phyloP scores from a whole-genome alignment of 2,113 vertebrate species.

The Melanerpes formicivorus region DNA sequence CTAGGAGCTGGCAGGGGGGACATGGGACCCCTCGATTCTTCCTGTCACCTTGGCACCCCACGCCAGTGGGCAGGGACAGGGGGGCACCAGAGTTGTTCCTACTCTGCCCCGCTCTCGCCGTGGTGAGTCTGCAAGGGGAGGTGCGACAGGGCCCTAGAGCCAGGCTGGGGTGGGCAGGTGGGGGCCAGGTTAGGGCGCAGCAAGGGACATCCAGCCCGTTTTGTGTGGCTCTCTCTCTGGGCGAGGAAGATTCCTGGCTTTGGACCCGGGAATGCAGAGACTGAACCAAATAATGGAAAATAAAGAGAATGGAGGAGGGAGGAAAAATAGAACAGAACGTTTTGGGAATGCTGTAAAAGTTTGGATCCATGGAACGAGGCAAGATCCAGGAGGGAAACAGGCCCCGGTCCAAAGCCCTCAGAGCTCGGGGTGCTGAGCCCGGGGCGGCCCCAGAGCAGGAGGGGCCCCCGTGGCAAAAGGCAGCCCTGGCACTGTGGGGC shows the following conservation, averaged over 20 bases:
- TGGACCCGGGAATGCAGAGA: slow-evolving; percentile 22
- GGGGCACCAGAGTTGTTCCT: fast-evolving
- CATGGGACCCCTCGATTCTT: fast-evolving
- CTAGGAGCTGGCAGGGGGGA: not conserved
- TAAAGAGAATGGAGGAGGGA: slow-evolving; percentile 32
- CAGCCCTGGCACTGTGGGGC: not conserved
- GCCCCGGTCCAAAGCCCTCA: not conserved
- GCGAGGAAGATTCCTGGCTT: slow-evolving; percentile 53
- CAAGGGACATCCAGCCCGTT: not conserved
- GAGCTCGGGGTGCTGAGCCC: not conserved
- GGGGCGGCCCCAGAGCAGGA: not conserved
- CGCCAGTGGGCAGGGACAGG: not conserved
- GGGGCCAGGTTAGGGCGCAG: not conserved
- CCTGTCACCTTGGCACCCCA: fast-evolving
- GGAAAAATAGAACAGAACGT: slow-evolving; percentile 1
- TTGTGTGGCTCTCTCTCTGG: not conserved
- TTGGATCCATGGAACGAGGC: not conserved
- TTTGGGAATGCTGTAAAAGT: slow-evolving; percentile 30
- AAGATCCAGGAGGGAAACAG: not conserved
- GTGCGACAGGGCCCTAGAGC: no score
- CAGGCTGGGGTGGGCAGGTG: not conserved
- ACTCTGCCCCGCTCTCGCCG: not conserved
- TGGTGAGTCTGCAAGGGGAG: not conserved
- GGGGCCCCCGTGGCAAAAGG: fast-evolving
- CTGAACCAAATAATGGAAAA: slow-evolving; percentile 55